Base-by-base conservation (phyloP, 2,797 vertebrate genomes). In the Characodon lateralis region DNA sequence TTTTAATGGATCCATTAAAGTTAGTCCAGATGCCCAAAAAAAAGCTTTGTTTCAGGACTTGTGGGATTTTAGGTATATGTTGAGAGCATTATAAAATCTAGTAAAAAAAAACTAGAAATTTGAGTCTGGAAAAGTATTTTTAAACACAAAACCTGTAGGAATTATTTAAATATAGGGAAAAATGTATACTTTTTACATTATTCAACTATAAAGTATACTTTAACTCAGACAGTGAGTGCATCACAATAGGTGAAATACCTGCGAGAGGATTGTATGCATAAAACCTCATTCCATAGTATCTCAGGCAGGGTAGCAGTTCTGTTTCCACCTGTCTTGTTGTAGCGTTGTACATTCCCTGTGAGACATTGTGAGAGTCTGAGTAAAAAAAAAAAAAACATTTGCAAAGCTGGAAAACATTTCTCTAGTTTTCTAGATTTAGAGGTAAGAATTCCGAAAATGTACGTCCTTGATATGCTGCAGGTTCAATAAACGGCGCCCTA, bases 301-400 rank as follows among this genome's bases (percentile, higher is more conserved):
- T 92, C 72, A 99, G 94, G 89, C 98, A 99, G 1, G 97, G 97
- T 48, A 99, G 85, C 76, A 99, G 92, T 87, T 99, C 98, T 0
- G 90, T 88, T 89, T 99, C 98, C 79, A 99, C 97, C 87, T 97
- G 97, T 51, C 97, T 94, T 0, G 97, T 99, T 24, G 95, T 98
- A 1, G 97, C 97, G 0, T 99, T 99, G 94, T 99, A 99, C 98
- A 99, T 99, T 3, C 98, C 98, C 98, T 99, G 93, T 22, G 55
- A 77, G 31, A 16, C 20, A 43, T 66, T 43, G 14, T 2, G 58
- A 69, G 24, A 76, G 24, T 75, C 24, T 18, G 10, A 51, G 9
- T 86, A 69, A 61, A 0, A 4, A 56, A 20, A 5, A 10, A 72
- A 56, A 66, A 10, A 65, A 35, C 0, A 71, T 72, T 9, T 46